Evolutionary conservation across 2,113 vertebrate genomes (phyloP), one percentile per base, ranked within the genome.

Genomic region (Chloebia gouldiae): DNA sequence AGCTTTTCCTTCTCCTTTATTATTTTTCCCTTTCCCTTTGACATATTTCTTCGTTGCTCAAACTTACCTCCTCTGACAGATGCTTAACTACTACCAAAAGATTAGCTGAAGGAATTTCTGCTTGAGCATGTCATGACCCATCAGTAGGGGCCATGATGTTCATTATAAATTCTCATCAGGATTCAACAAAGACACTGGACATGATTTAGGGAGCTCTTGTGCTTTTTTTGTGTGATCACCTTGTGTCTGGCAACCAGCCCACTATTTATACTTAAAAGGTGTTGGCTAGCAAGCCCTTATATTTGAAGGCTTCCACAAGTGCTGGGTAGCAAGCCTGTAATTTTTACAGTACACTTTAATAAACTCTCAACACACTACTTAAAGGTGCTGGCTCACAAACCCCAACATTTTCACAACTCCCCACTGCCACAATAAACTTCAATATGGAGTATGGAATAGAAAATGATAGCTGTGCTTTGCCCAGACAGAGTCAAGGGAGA

Each of bases 181-280:
- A 65, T 51, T 45, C 24, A 60, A 1, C 13, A n/a, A 60, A 68
- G 24, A 30, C 30, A 21, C 16, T 39, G 17, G 51, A 45, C 13
- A 8, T 5, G 7, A 14, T 51, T 68, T 28, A 30, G 24, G 19
- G 31, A 51, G 16, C 23, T 66, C 19, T 21, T 57, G 21, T 50
- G 31, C 31, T 75, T 68, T 60, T 60, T 60, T 53, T n/a, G 11
- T 60, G 13, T 44, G 30, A 33, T 53, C 1, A 7, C 11, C 13
- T 39, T n/a, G 14, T 39, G 21, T 60, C 60, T 0, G 0, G 20
- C 69, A 75, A 25, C 16, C 24, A 51, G 20, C 5, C 15, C 24
- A 25, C 28, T 53, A 7, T 33, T 59, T n/a, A 60, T 44, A 22
- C 16, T 68, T 66, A 25, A 75, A 51, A 66, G 28, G 4, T 53